Conservation (phyloP, 2,797 vertebrate species). For the Avahi laniger region DNA sequence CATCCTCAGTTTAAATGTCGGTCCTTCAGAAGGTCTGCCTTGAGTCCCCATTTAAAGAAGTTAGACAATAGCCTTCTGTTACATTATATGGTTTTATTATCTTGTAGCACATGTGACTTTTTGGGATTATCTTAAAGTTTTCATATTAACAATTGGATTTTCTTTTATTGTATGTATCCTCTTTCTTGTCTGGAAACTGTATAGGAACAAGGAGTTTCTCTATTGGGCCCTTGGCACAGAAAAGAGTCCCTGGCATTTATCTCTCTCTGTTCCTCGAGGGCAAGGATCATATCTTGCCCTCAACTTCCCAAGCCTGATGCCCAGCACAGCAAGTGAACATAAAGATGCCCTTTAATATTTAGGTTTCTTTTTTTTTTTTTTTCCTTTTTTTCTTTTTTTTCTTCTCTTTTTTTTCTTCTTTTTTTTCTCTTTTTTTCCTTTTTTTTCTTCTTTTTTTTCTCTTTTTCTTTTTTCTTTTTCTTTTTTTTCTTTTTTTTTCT, state of each 20-base stretch:
- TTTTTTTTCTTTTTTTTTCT: too few relatives aligned
- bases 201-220: background rate
- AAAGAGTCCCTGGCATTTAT: background rate
- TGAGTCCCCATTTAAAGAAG: background rate
- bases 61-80: background rate
- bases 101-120: background rate
- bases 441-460: too few relatives aligned
- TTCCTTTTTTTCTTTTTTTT: too few relatives aligned
- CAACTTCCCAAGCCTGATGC: background rate
- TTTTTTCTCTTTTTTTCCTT: too few relatives aligned
- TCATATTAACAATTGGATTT: background rate
- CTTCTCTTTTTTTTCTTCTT: too few relatives aligned
- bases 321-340: background rate
- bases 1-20: background rate
- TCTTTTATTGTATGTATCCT: background rate
- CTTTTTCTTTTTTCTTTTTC: too few relatives aligned
- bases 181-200: background rate
- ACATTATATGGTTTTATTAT: background rate
- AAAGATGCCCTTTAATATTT: background rate
- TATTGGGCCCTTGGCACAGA: background rate
- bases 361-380: constrained; percentile 15
- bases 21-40: background rate
- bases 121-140: background rate
- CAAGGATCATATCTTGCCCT: background rate
- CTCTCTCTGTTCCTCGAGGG: background rate